Evolutionary conservation across 2,888 invertebrate genomes (phyloP).

Genomic region (Sesia apiformis): DNA sequence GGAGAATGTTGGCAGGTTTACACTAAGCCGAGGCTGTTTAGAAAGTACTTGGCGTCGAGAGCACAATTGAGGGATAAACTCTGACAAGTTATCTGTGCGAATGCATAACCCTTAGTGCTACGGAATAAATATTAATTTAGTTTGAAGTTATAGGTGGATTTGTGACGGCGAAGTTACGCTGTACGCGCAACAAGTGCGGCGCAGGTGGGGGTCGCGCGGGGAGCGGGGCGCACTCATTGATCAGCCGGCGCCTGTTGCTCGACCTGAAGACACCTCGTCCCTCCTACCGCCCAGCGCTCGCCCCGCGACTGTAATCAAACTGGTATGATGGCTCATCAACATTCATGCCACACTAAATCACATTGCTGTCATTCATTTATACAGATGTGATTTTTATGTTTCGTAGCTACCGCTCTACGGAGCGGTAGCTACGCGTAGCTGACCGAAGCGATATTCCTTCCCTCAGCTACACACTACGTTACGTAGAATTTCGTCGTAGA

Average conservation of each 20-base stretch:
- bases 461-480: no score
- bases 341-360: not conserved
- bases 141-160: not conserved
- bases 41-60: not conserved
- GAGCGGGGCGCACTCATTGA: constrained; percentile 49
- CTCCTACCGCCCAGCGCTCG: constrained; percentile 14
- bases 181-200: constrained; percentile 69
- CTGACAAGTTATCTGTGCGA: not conserved
- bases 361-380: not conserved
- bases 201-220: constrained; percentile 37
- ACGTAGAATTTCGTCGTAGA: no score
- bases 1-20: not conserved
- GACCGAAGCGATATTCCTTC: no score
- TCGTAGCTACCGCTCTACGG: not conserved
- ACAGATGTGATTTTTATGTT: not conserved
- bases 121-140: not conserved
- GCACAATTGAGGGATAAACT: not conserved
- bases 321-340: not conserved
- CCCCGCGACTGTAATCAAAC: not conserved
- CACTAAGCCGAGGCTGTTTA: not conserved
- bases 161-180: constrained; percentile 13
- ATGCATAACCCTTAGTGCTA: not conserved
- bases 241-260: constrained; percentile 64
- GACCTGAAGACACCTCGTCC: constrained; percentile 16
- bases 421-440: not conserved